These are phyloP conservation scores for Drosophila setifemur DNA, from an alignment of 1,140 invertebrate species.

Conservation along the genomic window DNA sequence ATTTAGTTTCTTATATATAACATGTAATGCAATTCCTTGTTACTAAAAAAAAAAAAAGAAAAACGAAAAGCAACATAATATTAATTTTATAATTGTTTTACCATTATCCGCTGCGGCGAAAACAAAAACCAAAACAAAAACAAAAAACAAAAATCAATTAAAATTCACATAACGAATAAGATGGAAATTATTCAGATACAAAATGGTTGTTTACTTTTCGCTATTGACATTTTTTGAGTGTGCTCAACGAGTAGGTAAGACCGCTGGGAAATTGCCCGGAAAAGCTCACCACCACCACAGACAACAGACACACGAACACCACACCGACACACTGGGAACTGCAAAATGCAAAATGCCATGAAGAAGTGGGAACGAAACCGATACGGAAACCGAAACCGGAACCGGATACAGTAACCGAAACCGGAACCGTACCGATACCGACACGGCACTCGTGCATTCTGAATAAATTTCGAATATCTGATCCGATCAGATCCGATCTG, in stretches of 20 bases:
- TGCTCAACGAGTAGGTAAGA: slow-evolving; percentile 12
- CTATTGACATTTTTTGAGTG: slow-evolving; percentile 14
- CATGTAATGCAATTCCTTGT: slow-evolving; percentile 44
- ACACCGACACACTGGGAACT: slow-evolving; percentile 4
- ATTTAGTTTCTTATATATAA: slow-evolving; percentile 28
- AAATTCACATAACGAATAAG: slow-evolving; percentile 59
- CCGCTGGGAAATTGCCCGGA: background rate
- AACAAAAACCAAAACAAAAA: slow-evolving; percentile 6
- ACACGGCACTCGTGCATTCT: slow-evolving; percentile 12
- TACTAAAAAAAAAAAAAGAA: slow-evolving; percentile 7
- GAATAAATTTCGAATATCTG: slow-evolving; percentile 30
- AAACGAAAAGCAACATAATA: slow-evolving; percentile 20
- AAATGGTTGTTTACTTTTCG: slow-evolving; percentile 71
- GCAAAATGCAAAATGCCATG: slow-evolving; percentile 50
- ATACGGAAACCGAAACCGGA: slow-evolving; percentile 5
- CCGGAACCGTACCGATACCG: background rate
- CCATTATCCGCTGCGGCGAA: slow-evolving; percentile 27
- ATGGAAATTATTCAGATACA: slow-evolving; percentile 26
- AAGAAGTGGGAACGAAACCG: slow-evolving; percentile 43
- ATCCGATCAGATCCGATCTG: too few relatives aligned
- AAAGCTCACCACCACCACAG: slow-evolving; percentile 1
- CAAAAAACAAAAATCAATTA: slow-evolving; percentile 39
- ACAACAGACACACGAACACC: slow-evolving; percentile 4
- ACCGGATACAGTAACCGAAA: slow-evolving; percentile 14
- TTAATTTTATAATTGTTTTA: slow-evolving; percentile 54